These are phyloP conservation scores for Sinella curviseta DNA, from an alignment of 1,140 invertebrate species.

Conservation along the genomic window DNA sequence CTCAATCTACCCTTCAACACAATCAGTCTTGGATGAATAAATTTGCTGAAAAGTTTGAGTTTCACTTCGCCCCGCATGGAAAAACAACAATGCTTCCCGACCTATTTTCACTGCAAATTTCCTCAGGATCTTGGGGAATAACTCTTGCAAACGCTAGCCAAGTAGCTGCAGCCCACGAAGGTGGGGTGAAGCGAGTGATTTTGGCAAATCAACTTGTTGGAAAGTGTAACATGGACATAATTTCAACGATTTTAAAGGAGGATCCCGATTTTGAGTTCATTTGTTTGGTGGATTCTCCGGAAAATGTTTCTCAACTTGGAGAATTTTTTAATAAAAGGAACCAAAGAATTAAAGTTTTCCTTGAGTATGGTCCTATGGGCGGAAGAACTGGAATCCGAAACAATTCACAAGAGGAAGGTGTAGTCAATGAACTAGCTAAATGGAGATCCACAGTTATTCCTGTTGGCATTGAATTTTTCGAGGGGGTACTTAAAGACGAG, in stretches of 20 bases:
- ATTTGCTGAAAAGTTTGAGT: constrained; percentile 34
- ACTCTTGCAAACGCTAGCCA: constrained; percentile 42
- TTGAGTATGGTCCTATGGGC: constrained; percentile 37
- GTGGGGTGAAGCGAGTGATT: constrained; percentile 33
- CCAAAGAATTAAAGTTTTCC: constrained; percentile 35
- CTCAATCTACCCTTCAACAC: not conserved
- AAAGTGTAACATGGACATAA: constrained; percentile 45
- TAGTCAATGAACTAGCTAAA: constrained; percentile 25
- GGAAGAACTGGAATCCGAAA: constrained; percentile 44
- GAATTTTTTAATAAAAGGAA: constrained; percentile 38
- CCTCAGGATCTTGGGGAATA: constrained; percentile 35
- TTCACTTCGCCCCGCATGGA: constrained; percentile 38
- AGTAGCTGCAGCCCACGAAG: constrained; percentile 26
- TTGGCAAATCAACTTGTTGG: constrained; percentile 47
- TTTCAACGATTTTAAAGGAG: constrained; percentile 27
- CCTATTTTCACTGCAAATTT: constrained; percentile 34
- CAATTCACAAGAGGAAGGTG: constrained; percentile 1
- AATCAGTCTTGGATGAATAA: constrained; percentile 41
- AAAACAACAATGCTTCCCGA: constrained; percentile 47
- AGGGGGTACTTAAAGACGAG: constrained; percentile 37
- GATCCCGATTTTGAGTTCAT: constrained; percentile 41
- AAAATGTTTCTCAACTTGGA: constrained; percentile 34
- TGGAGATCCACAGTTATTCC: constrained; percentile 23
- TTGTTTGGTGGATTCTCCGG: constrained; percentile 41
- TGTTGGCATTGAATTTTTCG: constrained; percentile 45